Evolutionary conservation across 2,113 vertebrate species (phyloP).

Genomic region (Martes martes): DNA sequence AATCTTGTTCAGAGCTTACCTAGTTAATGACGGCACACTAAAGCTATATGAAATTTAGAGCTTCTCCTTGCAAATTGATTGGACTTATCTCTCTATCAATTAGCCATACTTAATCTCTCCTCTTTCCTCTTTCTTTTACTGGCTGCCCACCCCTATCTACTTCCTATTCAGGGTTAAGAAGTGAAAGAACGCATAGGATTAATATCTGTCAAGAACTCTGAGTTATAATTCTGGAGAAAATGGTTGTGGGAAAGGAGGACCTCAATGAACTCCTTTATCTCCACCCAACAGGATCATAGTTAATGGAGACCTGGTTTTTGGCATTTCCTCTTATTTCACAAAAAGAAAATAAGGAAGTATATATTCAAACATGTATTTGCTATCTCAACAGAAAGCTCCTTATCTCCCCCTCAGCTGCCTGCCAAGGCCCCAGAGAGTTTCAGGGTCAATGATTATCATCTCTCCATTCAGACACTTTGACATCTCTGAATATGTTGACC

Average conservation of each 20-base stretch:
- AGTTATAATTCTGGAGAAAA: neutral
- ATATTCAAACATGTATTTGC: conserved; percentile 23
- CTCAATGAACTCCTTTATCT: neutral
- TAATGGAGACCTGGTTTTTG: conserved; percentile 22
- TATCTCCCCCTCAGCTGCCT: conserved; percentile 42
- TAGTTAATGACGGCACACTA: neutral
- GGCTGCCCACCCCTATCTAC: neutral
- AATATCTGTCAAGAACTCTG: neutral
- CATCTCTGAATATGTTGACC: conserved; percentile 52
- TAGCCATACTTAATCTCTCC: neutral
- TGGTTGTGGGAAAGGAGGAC: neutral
- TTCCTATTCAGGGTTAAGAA: neutral
- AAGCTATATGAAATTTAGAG: neutral
- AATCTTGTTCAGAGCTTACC: neutral
- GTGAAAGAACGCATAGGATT: neutral
- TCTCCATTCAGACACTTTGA: conserved; percentile 40
- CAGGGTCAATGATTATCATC: conserved; percentile 56
- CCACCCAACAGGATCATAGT: neutral
- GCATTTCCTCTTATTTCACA: neutral
- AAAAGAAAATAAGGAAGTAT: conserved; percentile 2
- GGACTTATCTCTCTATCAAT: neutral
- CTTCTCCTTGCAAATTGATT: neutral
- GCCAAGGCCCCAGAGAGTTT: conserved; percentile 14
- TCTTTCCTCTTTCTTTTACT: neutral
- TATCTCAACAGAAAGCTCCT: conserved; percentile 28